Evolutionary conservation across 2,888 invertebrate species (phyloP).

Genomic region (Plebejus melissa): DNA sequence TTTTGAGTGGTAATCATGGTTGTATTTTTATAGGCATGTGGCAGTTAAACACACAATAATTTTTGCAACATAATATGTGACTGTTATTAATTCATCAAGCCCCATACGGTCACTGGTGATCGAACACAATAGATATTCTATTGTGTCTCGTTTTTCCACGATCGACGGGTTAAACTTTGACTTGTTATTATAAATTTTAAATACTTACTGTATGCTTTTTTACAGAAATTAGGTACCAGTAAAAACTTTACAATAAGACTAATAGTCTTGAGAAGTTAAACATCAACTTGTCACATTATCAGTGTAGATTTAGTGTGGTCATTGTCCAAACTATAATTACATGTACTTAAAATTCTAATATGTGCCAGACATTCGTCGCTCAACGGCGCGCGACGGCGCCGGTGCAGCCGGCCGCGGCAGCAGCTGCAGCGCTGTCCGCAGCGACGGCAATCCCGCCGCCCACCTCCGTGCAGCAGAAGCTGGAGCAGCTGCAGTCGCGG

Average conservation of each 20-base stretch:
- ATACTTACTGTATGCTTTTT: no score
- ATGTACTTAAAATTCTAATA: not conserved
- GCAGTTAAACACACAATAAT: no score
- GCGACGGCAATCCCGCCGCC: constrained; percentile 74
- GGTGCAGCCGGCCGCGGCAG: constrained; percentile 73
- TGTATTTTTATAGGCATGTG: no score
- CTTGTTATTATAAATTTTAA: no score
- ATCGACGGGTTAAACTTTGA: no score
- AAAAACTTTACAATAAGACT: not conserved
- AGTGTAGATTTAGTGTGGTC: not conserved
- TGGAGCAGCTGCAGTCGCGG: constrained; percentile 70
- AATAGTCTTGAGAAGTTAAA: not conserved
- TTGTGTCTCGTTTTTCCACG: no score
- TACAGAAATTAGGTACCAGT: no score
- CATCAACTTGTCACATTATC: not conserved
- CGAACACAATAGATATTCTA: no score
- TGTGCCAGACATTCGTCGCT: constrained; percentile 66
- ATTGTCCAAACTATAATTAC: not conserved
- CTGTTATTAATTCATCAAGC: no score
- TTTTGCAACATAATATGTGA: no score
- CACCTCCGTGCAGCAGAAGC: constrained; percentile 70
- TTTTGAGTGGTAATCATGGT: no score
- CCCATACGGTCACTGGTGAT: no score
- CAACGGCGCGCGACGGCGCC: constrained; percentile 71
- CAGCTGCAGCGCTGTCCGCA: constrained; percentile 71